Percentiles rank a stretch among this genome's conserved stretches.
phyloP scores from a whole-genome alignment of 2,888 invertebrate genomes.

The Matsumyia berberina region DNA sequence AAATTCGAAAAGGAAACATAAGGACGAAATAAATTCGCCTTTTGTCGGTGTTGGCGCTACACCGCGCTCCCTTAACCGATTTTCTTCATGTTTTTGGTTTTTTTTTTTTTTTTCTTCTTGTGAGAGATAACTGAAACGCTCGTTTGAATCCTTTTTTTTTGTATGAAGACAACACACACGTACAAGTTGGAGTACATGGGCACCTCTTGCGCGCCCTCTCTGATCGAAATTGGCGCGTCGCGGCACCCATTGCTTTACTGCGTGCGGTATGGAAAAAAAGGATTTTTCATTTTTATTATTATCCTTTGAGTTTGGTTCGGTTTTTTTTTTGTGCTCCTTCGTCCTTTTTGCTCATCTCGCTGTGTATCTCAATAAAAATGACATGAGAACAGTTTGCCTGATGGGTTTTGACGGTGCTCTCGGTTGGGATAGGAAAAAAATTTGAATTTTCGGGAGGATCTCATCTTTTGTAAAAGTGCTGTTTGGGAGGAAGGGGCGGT shows the following conservation, averaged over 20 bases:
- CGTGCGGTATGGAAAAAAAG: slow-evolving; percentile 30
- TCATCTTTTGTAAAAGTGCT: slow-evolving; percentile 17
- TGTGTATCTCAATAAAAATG: slow-evolving; percentile 76
- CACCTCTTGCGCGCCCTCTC: slow-evolving; percentile 40
- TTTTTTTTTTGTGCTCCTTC: slow-evolving; percentile 7
- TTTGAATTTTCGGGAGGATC: slow-evolving; percentile 62
- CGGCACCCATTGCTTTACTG: slow-evolving; percentile 22
- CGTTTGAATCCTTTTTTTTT: slow-evolving; percentile 47
- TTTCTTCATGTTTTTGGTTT: slow-evolving; percentile 61
- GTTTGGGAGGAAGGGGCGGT: slow-evolving; percentile 3
- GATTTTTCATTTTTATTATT: slow-evolving; percentile 75
- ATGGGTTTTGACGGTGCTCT: slow-evolving; percentile 60
- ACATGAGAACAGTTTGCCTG: slow-evolving; percentile 70
- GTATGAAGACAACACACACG: not conserved
- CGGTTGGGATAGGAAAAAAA: slow-evolving; percentile 26
- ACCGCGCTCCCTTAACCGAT: slow-evolving; percentile 66
- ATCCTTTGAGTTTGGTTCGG: slow-evolving; percentile 58
- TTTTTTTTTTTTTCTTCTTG: slow-evolving; percentile 48
- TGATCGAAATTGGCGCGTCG: slow-evolving; percentile 66
- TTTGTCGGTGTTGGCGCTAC: slow-evolving; percentile 64
- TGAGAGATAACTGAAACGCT: slow-evolving; percentile 46
- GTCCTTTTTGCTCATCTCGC: slow-evolving; percentile 61
- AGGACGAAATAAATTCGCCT: slow-evolving; percentile 71
- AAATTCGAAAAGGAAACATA: slow-evolving; percentile 36
- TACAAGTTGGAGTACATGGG: not conserved